Base-by-base conservation (phyloP, 2,888 invertebrate genomes). In the Deladenus siricidicola region DNA sequence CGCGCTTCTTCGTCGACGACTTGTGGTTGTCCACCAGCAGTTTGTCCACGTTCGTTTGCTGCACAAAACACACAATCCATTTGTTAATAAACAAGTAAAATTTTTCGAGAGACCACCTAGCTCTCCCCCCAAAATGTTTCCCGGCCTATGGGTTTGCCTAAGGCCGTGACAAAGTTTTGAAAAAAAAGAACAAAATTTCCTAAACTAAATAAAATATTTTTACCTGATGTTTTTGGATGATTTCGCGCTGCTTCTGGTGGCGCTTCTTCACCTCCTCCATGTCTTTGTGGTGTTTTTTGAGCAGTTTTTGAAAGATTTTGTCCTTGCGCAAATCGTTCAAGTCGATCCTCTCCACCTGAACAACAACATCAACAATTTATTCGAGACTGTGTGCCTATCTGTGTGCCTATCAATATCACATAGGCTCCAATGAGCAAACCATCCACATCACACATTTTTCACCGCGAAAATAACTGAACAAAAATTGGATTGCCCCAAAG, bases 271-370 rank as follows among this genome's bases (percentile, higher is more conserved):
- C 83, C 4, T 89, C 84, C 61, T 96, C 96, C 65, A 90, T 80
- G 74, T 98, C 96, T 78, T 98, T 98, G 80, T 90, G 89, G 78
- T 96, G 93, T 80, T 94, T 96, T 75, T 91, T 88, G 50, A 89
- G 86, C 39, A 89, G 86, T 83, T 98, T 98, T 72, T 87, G 84
- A 82, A 89, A 94, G 26, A 87, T 87, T 80, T 93, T 94, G 80
- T 93, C 92, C 39, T 73, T 72, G 28, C 77, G 86, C 51, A 94
- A 83, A 2, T 87, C 86, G 69, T 91, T 91, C 48, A 89, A 85
- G 0, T 90, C 91, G 66, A 94, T 89, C 0, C 90, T 87, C 72
- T 92, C 92, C 80, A 92, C 90, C 76, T 77, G 62, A 60, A 73
- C 69, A 21, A 29, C 19, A 19, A 10, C 19, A n/a, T n/a, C n/a